These are phyloP conservation scores for Nothoprocta pentlandii DNA, from an alignment of 2,113 vertebrate species.

Conservation along the genomic window DNA sequence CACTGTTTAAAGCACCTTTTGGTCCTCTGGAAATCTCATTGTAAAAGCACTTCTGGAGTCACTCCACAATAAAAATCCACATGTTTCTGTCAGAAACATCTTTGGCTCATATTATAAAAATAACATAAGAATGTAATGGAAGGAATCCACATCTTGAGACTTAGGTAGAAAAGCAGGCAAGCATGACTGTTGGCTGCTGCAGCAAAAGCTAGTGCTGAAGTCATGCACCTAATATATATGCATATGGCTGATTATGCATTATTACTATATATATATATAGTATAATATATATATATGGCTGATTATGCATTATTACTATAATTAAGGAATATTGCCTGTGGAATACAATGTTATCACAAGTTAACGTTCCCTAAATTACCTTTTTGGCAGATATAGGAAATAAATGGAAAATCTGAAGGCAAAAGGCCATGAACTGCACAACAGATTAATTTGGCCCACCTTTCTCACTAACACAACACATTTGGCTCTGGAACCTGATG, in stretches of 20 bases:
- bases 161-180: background rate
- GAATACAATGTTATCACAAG: conserved; percentile 64
- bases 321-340: conserved; percentile 54
- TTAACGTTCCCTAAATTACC: conserved; percentile 58
- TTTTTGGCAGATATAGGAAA: conserved; percentile 60
- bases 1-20: accelerated
- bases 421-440: background rate
- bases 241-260: conserved; percentile 59
- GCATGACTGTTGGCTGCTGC: background rate
- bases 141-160: background rate
- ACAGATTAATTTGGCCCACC: background rate
- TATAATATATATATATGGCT: conserved; percentile 7
- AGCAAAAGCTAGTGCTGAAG: background rate
- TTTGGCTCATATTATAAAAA: background rate
- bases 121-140: background rate
- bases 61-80: background rate
- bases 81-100: background rate
- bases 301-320: conserved; percentile 69
- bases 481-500: background rate
- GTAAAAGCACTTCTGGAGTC: background rate
- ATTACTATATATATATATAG: conserved; percentile 30
- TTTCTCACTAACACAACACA: accelerated
- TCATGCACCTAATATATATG: background rate
- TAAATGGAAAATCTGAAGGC: conserved; percentile 46
- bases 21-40: background rate